Base-by-base conservation (phyloP, 2,888 invertebrate species). In the Watsonalla binaria region DNA sequence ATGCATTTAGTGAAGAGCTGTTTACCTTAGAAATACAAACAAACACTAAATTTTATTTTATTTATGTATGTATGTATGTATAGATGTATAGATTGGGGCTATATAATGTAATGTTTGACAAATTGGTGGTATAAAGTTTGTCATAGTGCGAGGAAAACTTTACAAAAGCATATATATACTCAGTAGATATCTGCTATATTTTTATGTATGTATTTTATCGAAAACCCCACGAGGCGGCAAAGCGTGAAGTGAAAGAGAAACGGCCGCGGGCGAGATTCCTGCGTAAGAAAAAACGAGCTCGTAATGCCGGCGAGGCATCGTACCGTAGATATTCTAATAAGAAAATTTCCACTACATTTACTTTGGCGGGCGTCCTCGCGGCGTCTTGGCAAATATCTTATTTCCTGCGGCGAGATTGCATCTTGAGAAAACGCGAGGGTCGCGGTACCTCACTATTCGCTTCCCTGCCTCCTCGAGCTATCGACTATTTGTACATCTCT, bases 321-420 rank as follows among this genome's bases (percentile, higher is more conserved):
- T 86, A 87, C 79, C 90, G 89, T 88, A 82, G 89, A 89, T 88
- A 90, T 90, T 90, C 89, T 90, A 90, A 91, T 90, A 90, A 89
- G 91, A 91, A 91, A 90, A 91, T 90, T 90, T 91, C 90, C 90
- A 91, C 85, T 93, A 92, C 89, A 88, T 90, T 90, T 90, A 90
- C 88, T 86, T 84, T 83, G 84, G 83, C 85, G 84, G 85, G 86
- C 84, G 82, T 82, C 83, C 82, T 86, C 88, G 91, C 87, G 86
- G 90, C 91, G 91, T 90, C 91, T 91, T 86, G 81, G 91, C 90
- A 91, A 91, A 91, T 90, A 91, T 90, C 91, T 91, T 91, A 91
- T 91, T 91, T 91, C 91, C 91, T 91, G 89, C 78, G 86, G 86
- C 86, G 87, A 91, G 90, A 91, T 91, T 91, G 91, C 91, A 90